Conservation (phyloP, 2,113 vertebrate genomes). For the Gopherus evgoodei region DNA sequence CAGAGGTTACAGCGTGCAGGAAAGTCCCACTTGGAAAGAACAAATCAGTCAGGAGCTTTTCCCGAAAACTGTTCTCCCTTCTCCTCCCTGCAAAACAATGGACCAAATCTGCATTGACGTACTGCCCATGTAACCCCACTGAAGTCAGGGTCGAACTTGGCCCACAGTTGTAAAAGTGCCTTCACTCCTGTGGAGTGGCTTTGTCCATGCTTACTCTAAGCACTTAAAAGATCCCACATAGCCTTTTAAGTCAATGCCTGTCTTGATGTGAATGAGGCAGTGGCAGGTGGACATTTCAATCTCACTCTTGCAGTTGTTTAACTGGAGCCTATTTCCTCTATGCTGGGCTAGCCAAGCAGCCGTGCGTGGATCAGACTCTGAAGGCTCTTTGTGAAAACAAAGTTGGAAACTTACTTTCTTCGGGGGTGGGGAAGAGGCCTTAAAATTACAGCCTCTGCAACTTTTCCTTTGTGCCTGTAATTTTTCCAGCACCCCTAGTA, state of each 20-base stretch:
- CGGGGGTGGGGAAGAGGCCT: not conserved
- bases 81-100: not conserved
- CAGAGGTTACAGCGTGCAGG: fast-evolving
- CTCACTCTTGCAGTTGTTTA: not conserved
- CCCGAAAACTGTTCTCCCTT: not conserved
- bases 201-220: not conserved
- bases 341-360: not conserved
- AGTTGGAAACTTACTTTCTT: not conserved
- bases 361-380: not conserved
- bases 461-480: slow-evolving; percentile 16
- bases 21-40: not conserved
- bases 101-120: not conserved
- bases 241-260: not conserved
- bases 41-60: fast-evolving
- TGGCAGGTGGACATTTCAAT: not conserved
- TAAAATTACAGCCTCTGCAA: slow-evolving; percentile 11
- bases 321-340: not conserved
- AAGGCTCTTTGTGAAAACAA: not conserved
- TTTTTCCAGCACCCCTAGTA: too few species aligned
- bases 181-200: not conserved
- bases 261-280: too few species aligned
- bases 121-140: not conserved
- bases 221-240: not conserved
- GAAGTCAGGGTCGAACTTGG: not conserved
- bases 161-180: not conserved